Evolutionary conservation across 1,140 invertebrate species (phyloP).

Genomic region (Atta cephalotes): DNA sequence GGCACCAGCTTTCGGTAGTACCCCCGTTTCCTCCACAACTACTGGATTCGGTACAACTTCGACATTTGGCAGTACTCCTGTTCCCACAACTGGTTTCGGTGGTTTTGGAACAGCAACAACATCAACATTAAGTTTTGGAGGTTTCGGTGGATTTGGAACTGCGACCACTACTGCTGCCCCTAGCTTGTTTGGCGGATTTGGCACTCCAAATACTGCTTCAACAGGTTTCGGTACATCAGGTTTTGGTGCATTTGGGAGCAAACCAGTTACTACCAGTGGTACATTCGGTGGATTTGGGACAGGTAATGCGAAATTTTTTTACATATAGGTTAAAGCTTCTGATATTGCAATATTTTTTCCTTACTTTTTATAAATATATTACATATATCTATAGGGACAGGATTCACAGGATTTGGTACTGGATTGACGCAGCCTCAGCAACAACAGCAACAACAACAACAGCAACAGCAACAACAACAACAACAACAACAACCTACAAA

Average conservation of each 20-base stretch:
- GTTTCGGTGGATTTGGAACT: constrained; percentile 82
- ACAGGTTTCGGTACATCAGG: constrained; percentile 86
- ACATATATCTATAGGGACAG: constrained; percentile 58
- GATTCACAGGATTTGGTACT: constrained; percentile 77
- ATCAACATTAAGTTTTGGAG: constrained; percentile 78
- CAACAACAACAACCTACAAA: constrained; percentile 87
- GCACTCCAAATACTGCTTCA: constrained; percentile 76
- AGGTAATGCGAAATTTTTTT: constrained; percentile 27
- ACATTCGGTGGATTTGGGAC: constrained; percentile 87
- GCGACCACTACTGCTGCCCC: constrained; percentile 82
- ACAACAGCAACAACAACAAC: constrained; percentile 87
- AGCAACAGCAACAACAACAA: constrained; percentile 86
- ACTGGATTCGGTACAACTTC: constrained; percentile 77
- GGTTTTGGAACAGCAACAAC: constrained; percentile 75
- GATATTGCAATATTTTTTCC: neutral
- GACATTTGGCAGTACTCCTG: constrained; percentile 80
- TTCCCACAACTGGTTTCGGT: constrained; percentile 82
- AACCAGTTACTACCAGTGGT: constrained; percentile 82
- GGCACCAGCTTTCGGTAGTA: constrained; percentile 81
- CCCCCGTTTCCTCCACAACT: constrained; percentile 71
- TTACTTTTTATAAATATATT: neutral
- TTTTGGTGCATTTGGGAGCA: constrained; percentile 87
- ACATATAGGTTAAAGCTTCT: constrained; percentile 16
- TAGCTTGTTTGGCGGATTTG: constrained; percentile 83
- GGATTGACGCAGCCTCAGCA: constrained; percentile 83